phyloP scores from a whole-genome alignment of 2,888 invertebrate genomes.

The Xestobium rufovillosum region DNA sequence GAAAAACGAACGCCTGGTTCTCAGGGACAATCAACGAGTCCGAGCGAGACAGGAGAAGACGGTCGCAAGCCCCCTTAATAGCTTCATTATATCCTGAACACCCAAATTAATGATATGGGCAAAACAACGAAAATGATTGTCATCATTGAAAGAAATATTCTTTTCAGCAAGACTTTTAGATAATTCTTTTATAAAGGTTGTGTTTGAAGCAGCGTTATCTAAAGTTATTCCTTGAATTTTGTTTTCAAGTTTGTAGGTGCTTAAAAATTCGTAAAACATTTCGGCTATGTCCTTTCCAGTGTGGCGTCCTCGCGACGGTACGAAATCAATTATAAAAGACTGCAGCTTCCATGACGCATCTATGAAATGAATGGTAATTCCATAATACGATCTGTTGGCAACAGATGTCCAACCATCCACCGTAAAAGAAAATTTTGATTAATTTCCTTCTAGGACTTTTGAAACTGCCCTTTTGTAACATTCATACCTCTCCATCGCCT shows the following conservation, averaged over 20 bases:
- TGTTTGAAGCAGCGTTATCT: conserved; percentile 26
- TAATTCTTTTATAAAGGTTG: conserved; percentile 24
- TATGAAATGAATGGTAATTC: conserved; percentile 27
- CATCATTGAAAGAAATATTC: conserved; percentile 21
- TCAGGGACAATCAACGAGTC: too few species aligned
- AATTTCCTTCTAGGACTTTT: too few species aligned
- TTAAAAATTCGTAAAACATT: conserved; percentile 17
- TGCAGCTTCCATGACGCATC: conserved; percentile 23
- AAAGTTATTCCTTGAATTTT: too few species aligned
- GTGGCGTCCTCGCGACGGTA: conserved; percentile 25
- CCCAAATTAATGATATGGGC: too few species aligned
- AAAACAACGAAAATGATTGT: conserved; percentile 27
- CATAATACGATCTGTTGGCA: conserved; percentile 25
- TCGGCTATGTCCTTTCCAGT: conserved; percentile 26
- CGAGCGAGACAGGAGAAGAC: too few species aligned
- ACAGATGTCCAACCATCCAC: conserved; percentile 27
- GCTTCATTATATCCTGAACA: too few species aligned
- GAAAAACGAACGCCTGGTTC: too few species aligned
- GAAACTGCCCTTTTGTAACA: too few species aligned
- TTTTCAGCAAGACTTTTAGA: conserved; percentile 5
- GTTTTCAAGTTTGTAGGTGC: conserved; percentile 17
- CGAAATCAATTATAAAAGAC: conserved; percentile 26
- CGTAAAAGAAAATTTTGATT: conserved; percentile 20
- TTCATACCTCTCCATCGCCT: too few species aligned
- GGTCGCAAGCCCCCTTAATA: too few species aligned